Conservation (phyloP, 2,113 vertebrate genomes). For the Cyphomyrus discorhynchus region DNA sequence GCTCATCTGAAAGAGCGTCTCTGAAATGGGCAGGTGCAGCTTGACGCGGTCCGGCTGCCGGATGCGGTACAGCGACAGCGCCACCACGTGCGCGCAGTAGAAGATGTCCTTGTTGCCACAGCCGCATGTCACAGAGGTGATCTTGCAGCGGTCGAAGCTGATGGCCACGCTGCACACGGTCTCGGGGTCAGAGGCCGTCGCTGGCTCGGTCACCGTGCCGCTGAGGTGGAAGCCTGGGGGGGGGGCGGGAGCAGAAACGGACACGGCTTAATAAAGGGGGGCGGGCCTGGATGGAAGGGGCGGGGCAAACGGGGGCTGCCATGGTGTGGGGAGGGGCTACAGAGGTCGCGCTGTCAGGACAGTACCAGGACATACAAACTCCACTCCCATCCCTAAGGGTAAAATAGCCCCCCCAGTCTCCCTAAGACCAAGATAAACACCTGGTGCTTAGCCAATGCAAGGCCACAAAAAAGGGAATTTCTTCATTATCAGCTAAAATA, state of each 20-base stretch:
- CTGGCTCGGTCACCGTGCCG: slow-evolving; percentile 93
- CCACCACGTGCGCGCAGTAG: slow-evolving; percentile 96
- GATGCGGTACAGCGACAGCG: slow-evolving; percentile 92
- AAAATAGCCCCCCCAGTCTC: neutral
- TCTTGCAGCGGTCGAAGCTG: slow-evolving; percentile 99
- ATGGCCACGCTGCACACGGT: slow-evolving; percentile 94
- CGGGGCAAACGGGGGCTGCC: neutral
- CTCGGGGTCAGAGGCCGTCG: slow-evolving; percentile 85
- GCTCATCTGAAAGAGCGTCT: slow-evolving; percentile 98
- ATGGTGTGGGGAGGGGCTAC: neutral
- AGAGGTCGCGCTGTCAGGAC: neutral
- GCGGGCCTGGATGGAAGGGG: neutral
- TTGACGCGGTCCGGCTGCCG: slow-evolving; percentile 98
- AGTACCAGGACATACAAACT: neutral
- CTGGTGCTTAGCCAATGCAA: neutral
- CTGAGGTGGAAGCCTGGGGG: slow-evolving; percentile 88
- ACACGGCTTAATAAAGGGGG: neutral
- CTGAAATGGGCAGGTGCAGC: slow-evolving; percentile 97
- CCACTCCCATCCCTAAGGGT: neutral
- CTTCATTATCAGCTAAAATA: neutral
- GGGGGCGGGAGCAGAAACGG: slow-evolving; percentile 16
- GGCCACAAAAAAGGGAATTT: neutral
- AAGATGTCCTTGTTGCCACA: slow-evolving; percentile 99
- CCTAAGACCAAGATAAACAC: neutral
- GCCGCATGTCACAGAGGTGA: slow-evolving; percentile 96